These are phyloP conservation scores for Collichthys lucidus DNA, from an alignment of 2,113 vertebrate genomes.

Conservation along the genomic window DNA sequence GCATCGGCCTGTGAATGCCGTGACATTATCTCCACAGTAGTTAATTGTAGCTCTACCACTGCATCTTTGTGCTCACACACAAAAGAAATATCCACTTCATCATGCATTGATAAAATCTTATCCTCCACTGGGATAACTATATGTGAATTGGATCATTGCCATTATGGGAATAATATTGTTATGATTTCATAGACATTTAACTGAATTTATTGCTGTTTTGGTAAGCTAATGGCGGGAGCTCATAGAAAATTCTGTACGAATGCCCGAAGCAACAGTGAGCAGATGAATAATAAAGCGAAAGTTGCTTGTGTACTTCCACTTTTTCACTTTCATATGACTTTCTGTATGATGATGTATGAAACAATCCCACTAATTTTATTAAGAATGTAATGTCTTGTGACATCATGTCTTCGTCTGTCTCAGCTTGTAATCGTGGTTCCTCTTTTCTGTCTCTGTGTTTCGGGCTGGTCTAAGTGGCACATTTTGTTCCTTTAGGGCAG, in stretches of 20 bases:
- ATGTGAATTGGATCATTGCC: constrained; percentile 13
- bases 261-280: background rate
- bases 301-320: background rate
- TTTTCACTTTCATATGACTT: background rate
- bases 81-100: constrained; percentile 49
- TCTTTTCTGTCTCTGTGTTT: constrained; percentile 13
- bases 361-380: background rate
- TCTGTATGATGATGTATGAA: background rate
- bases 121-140: constrained; percentile 23
- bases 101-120: constrained; percentile 50
- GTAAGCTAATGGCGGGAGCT: background rate
- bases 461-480: background rate
- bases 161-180: constrained; percentile 39
- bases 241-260: constrained; percentile 5
- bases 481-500: constrained; percentile 5
- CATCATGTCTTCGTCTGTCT: background rate
- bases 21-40: constrained; percentile 48
- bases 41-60: constrained; percentile 49
- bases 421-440: constrained; percentile 23
- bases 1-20: constrained; percentile 1
- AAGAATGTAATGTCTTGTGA: background rate
- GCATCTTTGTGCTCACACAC: constrained; percentile 40
- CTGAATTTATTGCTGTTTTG: constrained; percentile 34
- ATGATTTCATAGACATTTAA: constrained; percentile 10
- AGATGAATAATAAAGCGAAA: constrained; percentile 13